Conservation (phyloP, 2,113 vertebrate species). For the Microcebus murinus region DNA sequence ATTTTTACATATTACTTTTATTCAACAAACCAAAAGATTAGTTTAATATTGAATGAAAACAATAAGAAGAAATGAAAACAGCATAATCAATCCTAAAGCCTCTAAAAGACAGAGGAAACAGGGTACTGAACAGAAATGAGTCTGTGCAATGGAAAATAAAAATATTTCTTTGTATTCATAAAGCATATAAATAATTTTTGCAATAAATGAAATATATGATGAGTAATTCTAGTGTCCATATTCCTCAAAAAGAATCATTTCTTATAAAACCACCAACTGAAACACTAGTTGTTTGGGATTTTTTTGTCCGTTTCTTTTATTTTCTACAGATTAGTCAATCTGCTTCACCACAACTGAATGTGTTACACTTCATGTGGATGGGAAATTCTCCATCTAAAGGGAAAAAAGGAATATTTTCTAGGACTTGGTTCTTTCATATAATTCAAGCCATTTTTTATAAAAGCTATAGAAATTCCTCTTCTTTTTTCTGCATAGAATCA, state of each 20-base stretch:
- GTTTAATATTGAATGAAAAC: slow-evolving; percentile 41
- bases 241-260: not conserved
- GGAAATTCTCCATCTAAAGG: not conserved
- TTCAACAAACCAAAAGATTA: not conserved
- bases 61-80: slow-evolving; percentile 47
- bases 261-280: not conserved
- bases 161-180: not conserved
- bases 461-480: not conserved
- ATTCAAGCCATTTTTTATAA: not conserved
- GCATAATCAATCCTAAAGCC: slow-evolving; percentile 59
- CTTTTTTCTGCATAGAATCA: not conserved
- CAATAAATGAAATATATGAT: not conserved
- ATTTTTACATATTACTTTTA: not conserved
- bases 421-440: not conserved
- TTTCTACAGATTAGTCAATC: not conserved
- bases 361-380: not conserved
- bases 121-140: slow-evolving; percentile 54
- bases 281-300: not conserved
- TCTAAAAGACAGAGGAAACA: not conserved
- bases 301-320: not conserved
- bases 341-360: not conserved
- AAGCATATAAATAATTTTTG: slow-evolving; percentile 18
- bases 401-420: not conserved
- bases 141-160: slow-evolving; percentile 45
- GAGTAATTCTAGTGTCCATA: not conserved